Evolutionary conservation across 2,113 vertebrate species (phyloP).

Genomic region (Centrocercus urophasianus): DNA sequence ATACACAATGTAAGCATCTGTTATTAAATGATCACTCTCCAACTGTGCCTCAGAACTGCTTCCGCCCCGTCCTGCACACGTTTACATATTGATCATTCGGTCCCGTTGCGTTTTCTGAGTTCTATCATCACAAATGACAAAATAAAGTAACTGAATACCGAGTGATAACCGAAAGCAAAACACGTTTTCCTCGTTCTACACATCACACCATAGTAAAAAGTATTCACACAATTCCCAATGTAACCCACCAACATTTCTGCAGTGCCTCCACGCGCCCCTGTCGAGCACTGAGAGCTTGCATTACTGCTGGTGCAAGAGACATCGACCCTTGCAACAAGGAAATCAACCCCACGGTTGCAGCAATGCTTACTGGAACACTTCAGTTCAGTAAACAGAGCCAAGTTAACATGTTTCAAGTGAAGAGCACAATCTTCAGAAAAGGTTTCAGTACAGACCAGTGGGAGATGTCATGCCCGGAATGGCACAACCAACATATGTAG

Average conservation of each 20-base stretch:
- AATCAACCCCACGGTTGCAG: background rate
- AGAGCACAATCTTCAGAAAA: background rate
- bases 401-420: background rate
- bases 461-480: fast-evolving
- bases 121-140: background rate
- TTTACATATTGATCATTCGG: background rate
- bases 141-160: background rate
- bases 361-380: background rate
- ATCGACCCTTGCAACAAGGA: background rate
- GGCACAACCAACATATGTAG: background rate
- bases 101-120: background rate
- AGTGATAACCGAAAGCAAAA: background rate
- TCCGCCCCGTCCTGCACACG: background rate
- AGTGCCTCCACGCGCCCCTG: background rate
- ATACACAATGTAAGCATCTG: constrained; percentile 37
- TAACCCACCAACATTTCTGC: background rate
- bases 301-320: background rate
- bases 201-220: background rate
- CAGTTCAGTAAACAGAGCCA: background rate
- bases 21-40: background rate
- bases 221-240: background rate
- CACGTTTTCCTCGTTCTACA: background rate
- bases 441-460: fast-evolving
- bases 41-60: constrained; percentile 8
- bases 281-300: background rate